Evolutionary conservation across 2,888 invertebrate genomes (phyloP).

Genomic region (Metopia argyrocephala): DNA sequence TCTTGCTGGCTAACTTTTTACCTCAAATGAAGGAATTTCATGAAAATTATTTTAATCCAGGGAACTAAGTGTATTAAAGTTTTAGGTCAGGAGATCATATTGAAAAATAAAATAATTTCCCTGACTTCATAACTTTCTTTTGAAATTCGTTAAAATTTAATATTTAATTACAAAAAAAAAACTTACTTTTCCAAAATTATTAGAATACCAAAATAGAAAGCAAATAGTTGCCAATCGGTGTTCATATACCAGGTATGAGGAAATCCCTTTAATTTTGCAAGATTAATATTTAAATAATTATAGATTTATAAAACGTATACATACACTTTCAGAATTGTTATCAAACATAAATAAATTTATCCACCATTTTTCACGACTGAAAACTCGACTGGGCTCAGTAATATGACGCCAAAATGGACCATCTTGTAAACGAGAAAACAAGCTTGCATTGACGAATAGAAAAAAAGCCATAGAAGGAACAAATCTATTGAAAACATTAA

Average conservation of each 20-base stretch:
- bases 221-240: constrained; percentile 75
- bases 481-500: constrained; percentile 64
- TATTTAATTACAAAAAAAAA: too few species aligned
- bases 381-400: constrained; percentile 71
- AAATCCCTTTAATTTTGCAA: constrained; percentile 69
- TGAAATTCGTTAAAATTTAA: too few species aligned
- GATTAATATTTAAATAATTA: background rate
- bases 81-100: too few species aligned
- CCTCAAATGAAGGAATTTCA: too few species aligned
- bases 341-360: constrained; percentile 76
- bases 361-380: constrained; percentile 77
- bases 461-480: constrained; percentile 71
- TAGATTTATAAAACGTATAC: constrained; percentile 1
- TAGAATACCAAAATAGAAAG: constrained; percentile 69
- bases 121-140: too few species aligned
- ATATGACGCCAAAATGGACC: constrained; percentile 78
- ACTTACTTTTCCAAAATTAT: constrained; percentile 71
- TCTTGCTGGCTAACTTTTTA: too few species aligned
- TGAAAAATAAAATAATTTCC: too few species aligned
- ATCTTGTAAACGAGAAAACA: constrained; percentile 75
- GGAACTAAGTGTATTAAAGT: too few species aligned
- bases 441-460: constrained; percentile 72
- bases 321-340: constrained; percentile 73
- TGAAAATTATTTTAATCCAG: too few species aligned
- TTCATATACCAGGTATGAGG: constrained; percentile 77